These are phyloP conservation scores for Drosophila mimica DNA, from an alignment of 2,888 invertebrate species.

Conservation along the genomic window DNA sequence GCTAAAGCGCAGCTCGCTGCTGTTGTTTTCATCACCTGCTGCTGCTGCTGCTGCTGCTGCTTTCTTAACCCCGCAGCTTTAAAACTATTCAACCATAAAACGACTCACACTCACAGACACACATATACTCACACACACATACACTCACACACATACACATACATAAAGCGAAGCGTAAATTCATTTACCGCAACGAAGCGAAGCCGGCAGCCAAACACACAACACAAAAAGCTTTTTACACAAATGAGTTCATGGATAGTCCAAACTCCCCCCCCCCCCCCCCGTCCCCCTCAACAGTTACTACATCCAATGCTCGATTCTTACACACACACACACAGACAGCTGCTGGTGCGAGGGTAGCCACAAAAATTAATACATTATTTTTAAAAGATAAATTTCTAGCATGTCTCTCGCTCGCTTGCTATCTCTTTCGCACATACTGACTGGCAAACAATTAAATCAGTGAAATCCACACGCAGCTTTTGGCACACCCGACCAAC, in stretches of 20 bases:
- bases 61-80: slow-evolving; percentile 61
- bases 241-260: slow-evolving; percentile 75
- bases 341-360: slow-evolving; percentile 44
- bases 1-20: slow-evolving; percentile 42
- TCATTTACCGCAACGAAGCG: slow-evolving; percentile 68
- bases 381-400: slow-evolving; percentile 77
- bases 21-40: slow-evolving; percentile 57
- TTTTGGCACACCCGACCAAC: slow-evolving; percentile 38
- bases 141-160: slow-evolving; percentile 9
- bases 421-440: slow-evolving; percentile 8
- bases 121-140: slow-evolving; percentile 15
- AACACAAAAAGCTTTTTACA: slow-evolving; percentile 75
- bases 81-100: slow-evolving; percentile 76
- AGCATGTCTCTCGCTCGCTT: slow-evolving; percentile 33
- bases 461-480: slow-evolving; percentile 79
- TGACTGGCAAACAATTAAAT: slow-evolving; percentile 73
- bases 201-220: slow-evolving; percentile 34
- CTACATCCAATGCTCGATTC: not conserved
- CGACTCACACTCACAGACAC: slow-evolving; percentile 50
- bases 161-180: slow-evolving; percentile 66
- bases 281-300: not conserved
- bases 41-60: slow-evolving; percentile 36
- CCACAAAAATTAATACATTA: slow-evolving; percentile 80
- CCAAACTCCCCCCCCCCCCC: not conserved
- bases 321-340: not conserved